These are phyloP conservation scores for Mythimna lalbum DNA, from an alignment of 2,888 invertebrate genomes.

Conservation along the genomic window DNA sequence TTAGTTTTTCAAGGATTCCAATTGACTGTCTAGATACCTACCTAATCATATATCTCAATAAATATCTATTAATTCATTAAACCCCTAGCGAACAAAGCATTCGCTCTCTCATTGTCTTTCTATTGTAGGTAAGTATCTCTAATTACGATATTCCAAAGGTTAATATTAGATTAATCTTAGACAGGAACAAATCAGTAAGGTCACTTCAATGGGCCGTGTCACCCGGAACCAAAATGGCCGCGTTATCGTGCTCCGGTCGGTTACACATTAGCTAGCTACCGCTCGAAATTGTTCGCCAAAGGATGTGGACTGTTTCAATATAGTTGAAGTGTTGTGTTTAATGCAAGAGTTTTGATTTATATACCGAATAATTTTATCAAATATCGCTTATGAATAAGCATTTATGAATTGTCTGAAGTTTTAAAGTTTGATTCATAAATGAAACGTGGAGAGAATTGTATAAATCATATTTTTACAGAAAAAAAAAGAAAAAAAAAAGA, in stretches of 20 bases:
- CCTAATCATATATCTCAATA: not conserved
- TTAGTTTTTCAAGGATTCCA: not conserved
- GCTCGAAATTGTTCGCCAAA: constrained; percentile 40
- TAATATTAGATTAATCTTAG: constrained; percentile 23
- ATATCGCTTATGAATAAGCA: not conserved
- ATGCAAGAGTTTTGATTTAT: constrained; percentile 23
- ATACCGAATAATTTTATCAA: constrained; percentile 12
- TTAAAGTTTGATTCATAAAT: not conserved
- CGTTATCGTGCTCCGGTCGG: constrained; percentile 3
- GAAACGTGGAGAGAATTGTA: not conserved
- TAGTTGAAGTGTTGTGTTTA: not conserved
- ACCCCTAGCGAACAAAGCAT: too few species aligned
- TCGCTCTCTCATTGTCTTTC: too few species aligned
- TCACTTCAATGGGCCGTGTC: constrained; percentile 37
- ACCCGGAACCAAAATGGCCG: constrained; percentile 3
- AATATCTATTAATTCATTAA: constrained; percentile 15
- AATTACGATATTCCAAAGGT: too few species aligned
- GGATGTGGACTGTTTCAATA: constrained; percentile 43
- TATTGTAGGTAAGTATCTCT: too few species aligned
- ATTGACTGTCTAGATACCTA: not conserved
- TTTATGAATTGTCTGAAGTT: not conserved
- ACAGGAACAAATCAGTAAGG: constrained; percentile 30
- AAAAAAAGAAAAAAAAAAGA: not conserved
- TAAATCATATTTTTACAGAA: not conserved
- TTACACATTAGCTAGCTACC: not conserved